Percentiles rank a stretch among this genome's conserved stretches.
phyloP scores from a whole-genome alignment of 2,888 invertebrate species.

The Andrena marginata region DNA sequence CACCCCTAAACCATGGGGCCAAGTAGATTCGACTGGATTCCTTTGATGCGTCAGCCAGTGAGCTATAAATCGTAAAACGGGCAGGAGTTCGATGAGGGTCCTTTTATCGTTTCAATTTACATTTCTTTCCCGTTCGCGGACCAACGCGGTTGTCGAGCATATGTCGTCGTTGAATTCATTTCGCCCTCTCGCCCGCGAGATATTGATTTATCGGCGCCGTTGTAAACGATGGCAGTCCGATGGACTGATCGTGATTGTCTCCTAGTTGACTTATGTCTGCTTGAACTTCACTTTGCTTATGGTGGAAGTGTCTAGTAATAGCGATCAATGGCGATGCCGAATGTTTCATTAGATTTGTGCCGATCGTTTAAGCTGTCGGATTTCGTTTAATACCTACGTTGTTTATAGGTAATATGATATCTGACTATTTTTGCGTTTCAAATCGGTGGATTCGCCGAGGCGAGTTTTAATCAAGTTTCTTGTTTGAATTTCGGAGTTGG shows the following conservation, averaged over 20 bases:
- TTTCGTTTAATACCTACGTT: no score
- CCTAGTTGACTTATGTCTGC: no score
- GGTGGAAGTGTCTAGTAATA: no score
- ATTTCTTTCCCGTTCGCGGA: constrained; percentile 9
- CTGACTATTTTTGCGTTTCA: neutral
- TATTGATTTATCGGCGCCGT: neutral
- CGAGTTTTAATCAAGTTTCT: neutral
- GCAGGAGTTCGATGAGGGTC: constrained; percentile 14
- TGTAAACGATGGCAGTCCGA: neutral
- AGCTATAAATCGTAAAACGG: constrained; percentile 40
- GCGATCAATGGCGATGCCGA: no score
- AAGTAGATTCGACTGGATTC: constrained; percentile 36
- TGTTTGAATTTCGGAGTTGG: constrained; percentile 4
- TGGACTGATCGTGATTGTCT: neutral
- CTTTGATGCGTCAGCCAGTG: constrained; percentile 40
- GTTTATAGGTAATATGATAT: neutral
- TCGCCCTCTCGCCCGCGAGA: neutral
- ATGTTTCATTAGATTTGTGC: no score
- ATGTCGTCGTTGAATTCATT: constrained; percentile 8
- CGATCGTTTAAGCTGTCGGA: no score
- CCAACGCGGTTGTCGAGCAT: neutral
- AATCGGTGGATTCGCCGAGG: neutral
- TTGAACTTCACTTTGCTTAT: no score
- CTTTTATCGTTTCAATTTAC: constrained; percentile 46
- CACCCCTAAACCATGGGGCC: neutral